A percentile compares a stretch with the other conserved stretches of the same genome.
These are phyloP conservation scores for Alviniconcha strummeri DNA, from an alignment of 2,888 invertebrate species.

Conservation along the genomic window DNA sequence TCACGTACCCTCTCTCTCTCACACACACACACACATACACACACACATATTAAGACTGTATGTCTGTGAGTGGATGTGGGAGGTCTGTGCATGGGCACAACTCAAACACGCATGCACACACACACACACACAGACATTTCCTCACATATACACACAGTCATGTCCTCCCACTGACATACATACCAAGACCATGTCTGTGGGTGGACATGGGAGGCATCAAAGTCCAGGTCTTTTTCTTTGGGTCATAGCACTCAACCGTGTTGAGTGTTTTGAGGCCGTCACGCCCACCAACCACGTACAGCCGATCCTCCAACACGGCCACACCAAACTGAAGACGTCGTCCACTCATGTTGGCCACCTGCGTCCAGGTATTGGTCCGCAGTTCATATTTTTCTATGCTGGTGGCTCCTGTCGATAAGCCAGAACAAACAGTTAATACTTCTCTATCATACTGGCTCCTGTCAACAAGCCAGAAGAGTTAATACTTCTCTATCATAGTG, in stretches of 20 bases:
- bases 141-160: neutral
- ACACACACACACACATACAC: no score
- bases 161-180: constrained; percentile 33
- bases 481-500: no score
- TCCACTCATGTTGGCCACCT: constrained; percentile 85
- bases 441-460: no score
- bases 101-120: neutral
- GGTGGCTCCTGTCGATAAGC: constrained; percentile 81
- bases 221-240: constrained; percentile 83
- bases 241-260: constrained; percentile 72
- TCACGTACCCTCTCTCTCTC: no score
- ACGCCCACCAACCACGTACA: constrained; percentile 91
- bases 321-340: constrained; percentile 93
- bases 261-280: constrained; percentile 92
- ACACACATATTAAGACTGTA: no score
- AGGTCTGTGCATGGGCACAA: no score
- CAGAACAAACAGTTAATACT: neutral
- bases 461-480: no score
- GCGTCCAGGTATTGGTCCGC: constrained; percentile 86
- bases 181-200: constrained; percentile 80
- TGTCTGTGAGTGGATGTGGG: no score
- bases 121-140: neutral
- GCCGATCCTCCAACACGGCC: constrained; percentile 82
- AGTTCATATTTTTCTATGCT: constrained; percentile 93
- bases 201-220: constrained; percentile 90